phyloP scores from a whole-genome alignment of 2,797 vertebrate genomes.

The Hylomyscus alleni region DNA sequence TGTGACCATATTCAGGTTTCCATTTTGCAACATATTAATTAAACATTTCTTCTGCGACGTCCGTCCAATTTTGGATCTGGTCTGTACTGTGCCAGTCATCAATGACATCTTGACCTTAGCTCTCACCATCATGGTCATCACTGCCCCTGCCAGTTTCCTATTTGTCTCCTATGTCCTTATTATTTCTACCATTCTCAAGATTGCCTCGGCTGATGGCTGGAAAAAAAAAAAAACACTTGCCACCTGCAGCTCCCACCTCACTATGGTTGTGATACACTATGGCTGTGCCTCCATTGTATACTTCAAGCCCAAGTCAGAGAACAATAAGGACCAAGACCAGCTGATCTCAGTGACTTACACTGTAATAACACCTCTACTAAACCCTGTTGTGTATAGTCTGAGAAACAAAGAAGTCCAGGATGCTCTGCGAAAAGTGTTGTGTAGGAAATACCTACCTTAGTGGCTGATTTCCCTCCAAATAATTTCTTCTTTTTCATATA shows the following conservation, averaged over 20 bases:
- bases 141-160: constrained; percentile 59
- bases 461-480: background rate
- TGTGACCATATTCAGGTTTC: constrained; percentile 60
- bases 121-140: constrained; percentile 64
- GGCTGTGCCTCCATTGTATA: constrained; percentile 41
- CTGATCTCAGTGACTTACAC: constrained; percentile 65
- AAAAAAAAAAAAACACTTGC: constrained; percentile 83
- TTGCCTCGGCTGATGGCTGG: background rate
- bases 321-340: constrained; percentile 29
- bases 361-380: constrained; percentile 49
- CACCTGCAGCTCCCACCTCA: constrained; percentile 74
- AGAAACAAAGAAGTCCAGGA: constrained; percentile 73
- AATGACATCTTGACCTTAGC: constrained; percentile 57
- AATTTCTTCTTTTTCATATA: background rate
- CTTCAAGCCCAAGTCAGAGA: constrained; percentile 61
- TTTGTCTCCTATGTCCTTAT: constrained; percentile 67
- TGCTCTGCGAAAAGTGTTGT: background rate
- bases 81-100: constrained; percentile 15
- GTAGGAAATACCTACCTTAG: constrained; percentile 28
- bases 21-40: constrained; percentile 63
- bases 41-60: constrained; percentile 77
- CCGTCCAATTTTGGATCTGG: constrained; percentile 39
- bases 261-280: background rate
- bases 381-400: constrained; percentile 68
- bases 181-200: constrained; percentile 74